Evolutionary conservation across 1,140 invertebrate genomes (phyloP).

Genomic region (Cataglyphis hispanica): DNA sequence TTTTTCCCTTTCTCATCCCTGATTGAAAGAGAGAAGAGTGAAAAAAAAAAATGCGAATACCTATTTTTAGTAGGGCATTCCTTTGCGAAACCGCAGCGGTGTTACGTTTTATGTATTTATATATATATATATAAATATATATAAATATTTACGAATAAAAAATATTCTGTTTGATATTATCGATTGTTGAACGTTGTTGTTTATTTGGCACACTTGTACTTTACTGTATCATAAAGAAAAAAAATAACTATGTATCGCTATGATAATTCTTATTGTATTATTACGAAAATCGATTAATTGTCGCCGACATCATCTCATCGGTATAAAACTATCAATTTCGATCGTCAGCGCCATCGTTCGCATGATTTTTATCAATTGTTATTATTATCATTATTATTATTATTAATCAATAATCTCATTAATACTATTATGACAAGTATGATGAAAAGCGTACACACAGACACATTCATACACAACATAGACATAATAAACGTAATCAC

Average conservation of each 20-base stretch:
- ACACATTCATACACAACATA: neutral
- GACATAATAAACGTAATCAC: conserved; percentile 35
- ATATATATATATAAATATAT: conserved; percentile 75
- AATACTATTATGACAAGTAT: conserved; percentile 20
- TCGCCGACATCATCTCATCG: conserved; percentile 58
- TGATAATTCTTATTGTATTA: conserved; percentile 76
- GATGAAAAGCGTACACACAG: neutral
- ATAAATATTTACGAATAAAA: conserved; percentile 76
- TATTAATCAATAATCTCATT: conserved; percentile 35
- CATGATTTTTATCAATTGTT: conserved; percentile 46
- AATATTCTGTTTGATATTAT: conserved; percentile 86
- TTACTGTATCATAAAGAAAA: conserved; percentile 84
- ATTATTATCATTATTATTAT: conserved; percentile 65
- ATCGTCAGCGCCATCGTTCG: conserved; percentile 37
- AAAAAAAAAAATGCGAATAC: conserved; percentile 45
- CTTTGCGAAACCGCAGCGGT: conserved; percentile 77
- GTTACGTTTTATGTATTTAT: conserved; percentile 85
- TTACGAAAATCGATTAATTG: conserved; percentile 71
- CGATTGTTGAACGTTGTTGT: conserved; percentile 85
- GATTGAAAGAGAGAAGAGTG: conserved; percentile 13
- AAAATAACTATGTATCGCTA: conserved; percentile 74
- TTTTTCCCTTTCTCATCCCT: neutral
- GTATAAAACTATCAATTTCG: conserved; percentile 42
- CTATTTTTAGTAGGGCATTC: conserved; percentile 80
- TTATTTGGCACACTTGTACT: conserved; percentile 86